Percentiles rank a stretch among this genome's conserved stretches.
These are phyloP conservation scores for Porites rus DNA, from an alignment of 92 coral and sea anemone species.

Conservation along the genomic window DNA sequence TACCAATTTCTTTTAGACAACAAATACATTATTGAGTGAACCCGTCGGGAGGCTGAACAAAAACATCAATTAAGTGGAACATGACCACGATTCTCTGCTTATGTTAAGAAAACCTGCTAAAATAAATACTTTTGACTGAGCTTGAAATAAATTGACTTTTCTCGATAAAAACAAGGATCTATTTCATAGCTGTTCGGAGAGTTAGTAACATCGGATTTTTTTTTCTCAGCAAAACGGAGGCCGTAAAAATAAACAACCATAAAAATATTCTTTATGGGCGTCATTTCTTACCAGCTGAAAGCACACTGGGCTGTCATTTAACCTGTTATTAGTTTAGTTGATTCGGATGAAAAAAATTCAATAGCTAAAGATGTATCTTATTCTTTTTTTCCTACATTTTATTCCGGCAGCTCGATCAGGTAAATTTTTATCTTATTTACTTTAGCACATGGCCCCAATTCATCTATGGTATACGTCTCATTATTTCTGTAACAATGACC, in stretches of 20 bases:
- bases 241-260: neutral
- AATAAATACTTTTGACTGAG: too few species aligned
- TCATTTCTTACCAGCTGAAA: constrained; percentile 19
- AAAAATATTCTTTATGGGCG: neutral
- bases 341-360: neutral
- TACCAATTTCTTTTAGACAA: neutral
- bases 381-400: neutral
- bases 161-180: too few species aligned
- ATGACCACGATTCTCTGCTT: neutral
- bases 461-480: neutral
- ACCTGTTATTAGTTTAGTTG: neutral
- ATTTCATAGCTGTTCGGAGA: neutral
- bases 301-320: neutral
- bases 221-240: neutral
- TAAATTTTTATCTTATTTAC: neutral
- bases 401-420: constrained; percentile 13
- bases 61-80: neutral
- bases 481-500: too few species aligned
- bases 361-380: neutral
- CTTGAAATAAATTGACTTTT: too few species aligned
- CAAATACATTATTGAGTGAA: neutral
- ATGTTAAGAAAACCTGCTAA: too few species aligned
- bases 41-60: neutral
- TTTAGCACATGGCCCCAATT: too few species aligned
- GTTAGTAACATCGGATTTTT: neutral